Evolutionary conservation across 2,888 invertebrate genomes (phyloP).

Genomic region (Mythimna loreyi): DNA sequence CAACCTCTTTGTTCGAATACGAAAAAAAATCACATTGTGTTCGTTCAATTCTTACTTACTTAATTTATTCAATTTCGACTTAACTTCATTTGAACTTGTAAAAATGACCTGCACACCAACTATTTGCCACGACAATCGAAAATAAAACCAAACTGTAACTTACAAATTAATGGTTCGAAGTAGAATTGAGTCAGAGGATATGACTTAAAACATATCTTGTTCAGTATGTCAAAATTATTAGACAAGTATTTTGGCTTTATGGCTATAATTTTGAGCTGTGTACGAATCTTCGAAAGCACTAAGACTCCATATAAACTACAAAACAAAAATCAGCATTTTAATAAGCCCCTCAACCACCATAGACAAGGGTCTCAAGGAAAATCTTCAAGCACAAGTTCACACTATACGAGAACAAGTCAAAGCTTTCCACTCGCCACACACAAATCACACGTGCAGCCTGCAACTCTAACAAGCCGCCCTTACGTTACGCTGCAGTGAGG

Average conservation of each 20-base stretch:
- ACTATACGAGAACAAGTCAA: conserved; percentile 38
- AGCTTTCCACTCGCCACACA: conserved; percentile 44
- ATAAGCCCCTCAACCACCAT: background rate
- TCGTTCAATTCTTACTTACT: no score
- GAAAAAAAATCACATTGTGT: no score
- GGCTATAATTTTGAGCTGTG: background rate
- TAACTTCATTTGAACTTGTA: no score
- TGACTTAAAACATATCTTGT: no score
- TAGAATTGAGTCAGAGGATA: no score
- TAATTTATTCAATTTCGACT: no score
- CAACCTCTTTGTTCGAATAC: no score
- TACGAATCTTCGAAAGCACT: background rate
- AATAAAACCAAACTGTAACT: no score
- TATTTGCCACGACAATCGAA: no score
- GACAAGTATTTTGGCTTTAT: background rate
- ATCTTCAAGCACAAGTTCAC: conserved; percentile 33
- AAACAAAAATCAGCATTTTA: background rate
- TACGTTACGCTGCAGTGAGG: conserved; percentile 55
- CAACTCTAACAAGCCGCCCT: conserved; percentile 72
- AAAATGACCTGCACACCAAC: no score
- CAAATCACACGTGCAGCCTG: conserved; percentile 59
- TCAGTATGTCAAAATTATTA: background rate
- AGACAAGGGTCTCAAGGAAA: conserved; percentile 26
- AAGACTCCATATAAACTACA: background rate
- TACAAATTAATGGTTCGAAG: no score